A percentile compares a stretch with the other conserved stretches of the same genome.
These are phyloP conservation scores for Philopotamus ludificatus DNA, from an alignment of 1,140 invertebrate genomes.

Conservation along the genomic window DNA sequence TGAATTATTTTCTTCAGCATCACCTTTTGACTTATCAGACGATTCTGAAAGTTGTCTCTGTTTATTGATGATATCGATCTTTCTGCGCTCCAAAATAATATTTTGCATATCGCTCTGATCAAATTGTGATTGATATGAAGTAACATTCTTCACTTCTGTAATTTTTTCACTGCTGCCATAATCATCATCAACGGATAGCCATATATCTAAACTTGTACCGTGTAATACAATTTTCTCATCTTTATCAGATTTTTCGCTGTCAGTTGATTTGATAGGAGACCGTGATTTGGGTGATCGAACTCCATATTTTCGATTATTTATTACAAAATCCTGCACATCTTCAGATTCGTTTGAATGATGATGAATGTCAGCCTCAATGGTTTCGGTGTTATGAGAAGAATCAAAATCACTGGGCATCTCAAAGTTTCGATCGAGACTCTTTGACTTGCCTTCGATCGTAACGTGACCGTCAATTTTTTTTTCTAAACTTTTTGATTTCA, in stretches of 20 bases:
- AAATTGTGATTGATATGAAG: conserved; percentile 31
- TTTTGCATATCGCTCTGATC: conserved; percentile 61
- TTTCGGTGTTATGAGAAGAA: conserved; percentile 48
- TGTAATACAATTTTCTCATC: conserved; percentile 48
- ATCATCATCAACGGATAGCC: conserved; percentile 48
- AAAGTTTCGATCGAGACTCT: conserved; percentile 60
- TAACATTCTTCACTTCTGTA: conserved; percentile 18
- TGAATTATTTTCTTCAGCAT: conserved; percentile 24
- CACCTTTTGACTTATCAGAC: conserved; percentile 39
- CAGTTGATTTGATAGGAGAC: conserved; percentile 39
- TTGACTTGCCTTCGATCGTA: conserved; percentile 60
- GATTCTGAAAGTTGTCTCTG: conserved; percentile 46
- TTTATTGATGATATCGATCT: conserved; percentile 58
- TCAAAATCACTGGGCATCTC: conserved; percentile 42
- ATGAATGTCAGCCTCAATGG: conserved; percentile 54
- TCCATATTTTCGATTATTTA: conserved; percentile 39
- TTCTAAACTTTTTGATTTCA: conserved; percentile 61
- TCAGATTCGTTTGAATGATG: conserved; percentile 32
- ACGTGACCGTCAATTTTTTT: conserved; percentile 53
- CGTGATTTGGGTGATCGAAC: conserved; percentile 37
- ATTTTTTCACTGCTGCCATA: conserved; percentile 37
- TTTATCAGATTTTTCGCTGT: conserved; percentile 40
- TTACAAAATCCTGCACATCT: conserved; percentile 37
- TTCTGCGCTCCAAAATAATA: conserved; percentile 60
- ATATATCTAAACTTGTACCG: conserved; percentile 52